Base-by-base conservation (phyloP, 2,113 vertebrate species). In the Setophaga kirtlandii region DNA sequence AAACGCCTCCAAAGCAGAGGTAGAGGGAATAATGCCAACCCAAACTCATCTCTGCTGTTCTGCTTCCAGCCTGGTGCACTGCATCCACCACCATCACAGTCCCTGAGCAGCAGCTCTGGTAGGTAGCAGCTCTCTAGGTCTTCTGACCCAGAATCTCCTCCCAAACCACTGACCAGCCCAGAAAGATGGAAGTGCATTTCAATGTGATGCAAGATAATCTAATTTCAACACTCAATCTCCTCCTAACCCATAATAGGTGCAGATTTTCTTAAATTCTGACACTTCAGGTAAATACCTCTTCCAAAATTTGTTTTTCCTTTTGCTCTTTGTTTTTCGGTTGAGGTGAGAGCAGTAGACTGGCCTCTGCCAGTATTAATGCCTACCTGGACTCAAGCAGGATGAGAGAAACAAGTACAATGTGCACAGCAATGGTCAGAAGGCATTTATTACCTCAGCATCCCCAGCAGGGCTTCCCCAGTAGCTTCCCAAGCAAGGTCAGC, bases 1-100 rank as follows among this genome's bases (percentile, higher is more conserved):
- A 80, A 88, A 15, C 15, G 1, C 55, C 44, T 39, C 41, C 35
- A 21, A 28, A 28, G 49, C 15, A 49, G 20, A 6, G 14, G 31
- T 15, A 13, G 27, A 33, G 9, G 10, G 15, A n/a, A 20, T 3
- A 4, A 19, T 67, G 35, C 62, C 60, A 78, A 27, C 25, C 11
- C 20, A n/a, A 63, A 28, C 39, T 55, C 30, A 27, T 37, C 33
- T 37, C 68, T 16, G 15, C 9, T 28, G 6, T 76, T 76, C 59
- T 41, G 33, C 46, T 90, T 44, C 60, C 70, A 67, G 52, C n/a
- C 37, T 10, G 10, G 22, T 1, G 2, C 5, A 0, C 25, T 12
- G 1, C 4, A 1, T 14, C 42, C 2, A 0, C 11, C 7, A 3
- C 14, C 35, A 30, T 42, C 12, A 0, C n/a, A 33, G 56, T 14